Base-by-base conservation (phyloP, 2,888 invertebrate genomes). In the Andricus quercusramuli region DNA sequence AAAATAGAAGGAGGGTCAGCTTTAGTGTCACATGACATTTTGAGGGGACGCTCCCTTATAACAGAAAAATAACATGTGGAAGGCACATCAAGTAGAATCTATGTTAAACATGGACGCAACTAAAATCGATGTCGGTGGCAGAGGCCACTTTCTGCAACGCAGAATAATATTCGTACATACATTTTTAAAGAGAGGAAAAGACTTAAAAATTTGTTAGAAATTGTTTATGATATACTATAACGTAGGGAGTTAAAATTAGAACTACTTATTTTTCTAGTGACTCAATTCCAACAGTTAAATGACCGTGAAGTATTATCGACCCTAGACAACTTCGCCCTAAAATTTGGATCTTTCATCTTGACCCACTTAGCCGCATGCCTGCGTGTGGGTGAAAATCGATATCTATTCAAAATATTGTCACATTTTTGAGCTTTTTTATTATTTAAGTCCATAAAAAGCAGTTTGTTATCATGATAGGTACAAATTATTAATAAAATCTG, bases 291-390 rank as follows among this genome's bases (percentile, higher is more conserved):
- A 6, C 15, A 62, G 25, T 15, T 25, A 37, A 9, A 15, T 25
- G 15, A 3, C 13, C n/a, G 5, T 62, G 25, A 22, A 25, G 22
- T 62, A 62, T 62, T 62, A 62, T 62, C 62, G 62, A 62, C 62
- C 62, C 62, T 25, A 25, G 62, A 62, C 62, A 62, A 62, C 62
- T 25, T 62, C 13, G 62, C 62, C 62, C 62, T 15, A 25, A 62
- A 25, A 62, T 25, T 62, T 15, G 25, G 25, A 62, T 25, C 62
- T 62, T 29, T 62, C 62, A 62, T 62, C 62, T 62, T 62, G 62
- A 62, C 62, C 62, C 25, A 62, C 3, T 62, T 62, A 13, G 62
- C 25, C 62, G 5, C 25, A 62, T 15, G 11, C 2, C n/a, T 62
- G 25, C 15, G 22, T 25, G 25, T 13, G 62, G 25, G 25, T 25